A percentile compares a stretch with the other conserved stretches of the same genome.
Conservation (phyloP, 1,140 invertebrate genomes). For the Hirudo medicinalis region DNA sequence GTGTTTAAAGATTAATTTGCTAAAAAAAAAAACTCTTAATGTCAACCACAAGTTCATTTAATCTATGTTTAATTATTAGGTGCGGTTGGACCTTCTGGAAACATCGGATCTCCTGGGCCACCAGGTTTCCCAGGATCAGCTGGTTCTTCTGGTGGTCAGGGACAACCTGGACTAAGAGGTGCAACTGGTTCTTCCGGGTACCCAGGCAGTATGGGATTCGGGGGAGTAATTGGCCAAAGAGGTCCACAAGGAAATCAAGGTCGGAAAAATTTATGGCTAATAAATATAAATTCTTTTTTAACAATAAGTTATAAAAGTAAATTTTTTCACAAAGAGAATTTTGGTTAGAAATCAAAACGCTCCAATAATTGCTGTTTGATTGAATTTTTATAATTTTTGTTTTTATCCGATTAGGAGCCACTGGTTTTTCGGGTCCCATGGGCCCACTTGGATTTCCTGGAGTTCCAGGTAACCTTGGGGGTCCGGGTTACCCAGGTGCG, state of each 20-base stretch:
- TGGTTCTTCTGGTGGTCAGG: conserved; percentile 23
- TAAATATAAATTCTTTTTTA: too few species aligned
- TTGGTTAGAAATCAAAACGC: too few species aligned
- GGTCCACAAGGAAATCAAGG: too few species aligned
- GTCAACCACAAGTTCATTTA: conserved; percentile 23
- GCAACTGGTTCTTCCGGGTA: conserved; percentile 26
- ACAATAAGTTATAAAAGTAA: too few species aligned
- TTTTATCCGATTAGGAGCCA: background rate
- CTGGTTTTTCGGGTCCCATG: background rate
- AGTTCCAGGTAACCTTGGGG: background rate
- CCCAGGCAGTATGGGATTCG: conserved; percentile 30
- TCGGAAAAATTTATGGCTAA: too few species aligned
- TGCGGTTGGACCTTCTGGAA: conserved; percentile 40
- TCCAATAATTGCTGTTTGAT: too few species aligned
- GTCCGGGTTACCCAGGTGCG: background rate
- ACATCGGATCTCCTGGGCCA: conserved; percentile 21
- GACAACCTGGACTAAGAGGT: conserved; percentile 20
- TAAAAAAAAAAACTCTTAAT: conserved; percentile 17
- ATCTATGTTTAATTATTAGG: conserved; percentile 32
- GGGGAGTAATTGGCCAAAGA: background rate
- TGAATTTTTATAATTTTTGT: too few species aligned
- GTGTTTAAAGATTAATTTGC: background rate
- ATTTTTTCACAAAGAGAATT: too few species aligned
- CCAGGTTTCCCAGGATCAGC: conserved; percentile 25
- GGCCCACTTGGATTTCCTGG: background rate